These are phyloP conservation scores for Branchinecta lindahli DNA, from an alignment of 1,140 invertebrate species.

Conservation along the genomic window DNA sequence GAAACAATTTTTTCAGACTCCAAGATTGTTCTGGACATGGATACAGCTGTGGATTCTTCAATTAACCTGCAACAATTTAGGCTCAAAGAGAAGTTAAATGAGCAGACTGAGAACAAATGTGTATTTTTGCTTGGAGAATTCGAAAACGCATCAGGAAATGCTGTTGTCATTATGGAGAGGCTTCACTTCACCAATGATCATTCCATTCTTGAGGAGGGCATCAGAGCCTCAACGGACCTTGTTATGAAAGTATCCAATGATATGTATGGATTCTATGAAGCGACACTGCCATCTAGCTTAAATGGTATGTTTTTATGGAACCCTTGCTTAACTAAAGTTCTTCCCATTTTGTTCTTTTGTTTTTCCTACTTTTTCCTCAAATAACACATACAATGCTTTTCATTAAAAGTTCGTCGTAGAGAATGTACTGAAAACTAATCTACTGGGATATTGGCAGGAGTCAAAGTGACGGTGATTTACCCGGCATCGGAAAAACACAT, in stretches of 20 bases:
- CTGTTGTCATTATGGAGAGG: neutral
- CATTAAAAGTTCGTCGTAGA: no score
- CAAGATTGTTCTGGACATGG: no score
- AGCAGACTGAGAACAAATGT: neutral
- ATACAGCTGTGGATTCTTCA: no score
- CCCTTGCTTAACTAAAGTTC: neutral
- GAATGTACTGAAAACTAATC: no score
- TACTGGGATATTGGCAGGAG: conserved; percentile 37
- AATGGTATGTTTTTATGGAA: neutral
- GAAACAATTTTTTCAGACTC: no score
- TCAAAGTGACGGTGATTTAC: conserved; percentile 72
- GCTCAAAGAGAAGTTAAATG: neutral
- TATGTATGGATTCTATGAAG: conserved; percentile 7
- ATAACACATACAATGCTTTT: no score
- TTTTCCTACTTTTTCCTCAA: neutral
- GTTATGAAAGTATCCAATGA: neutral
- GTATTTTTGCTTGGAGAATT: conserved; percentile 1
- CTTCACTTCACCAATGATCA: neutral
- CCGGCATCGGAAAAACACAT: conserved; percentile 86
- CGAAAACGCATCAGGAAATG: neutral
- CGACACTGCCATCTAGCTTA: neutral
- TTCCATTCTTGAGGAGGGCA: neutral
- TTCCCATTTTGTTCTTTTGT: neutral
- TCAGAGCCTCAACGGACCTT: neutral
- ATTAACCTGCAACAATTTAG: neutral